These are phyloP conservation scores for Axis porcinus DNA, from an alignment of 2,113 vertebrate species.

Conservation along the genomic window DNA sequence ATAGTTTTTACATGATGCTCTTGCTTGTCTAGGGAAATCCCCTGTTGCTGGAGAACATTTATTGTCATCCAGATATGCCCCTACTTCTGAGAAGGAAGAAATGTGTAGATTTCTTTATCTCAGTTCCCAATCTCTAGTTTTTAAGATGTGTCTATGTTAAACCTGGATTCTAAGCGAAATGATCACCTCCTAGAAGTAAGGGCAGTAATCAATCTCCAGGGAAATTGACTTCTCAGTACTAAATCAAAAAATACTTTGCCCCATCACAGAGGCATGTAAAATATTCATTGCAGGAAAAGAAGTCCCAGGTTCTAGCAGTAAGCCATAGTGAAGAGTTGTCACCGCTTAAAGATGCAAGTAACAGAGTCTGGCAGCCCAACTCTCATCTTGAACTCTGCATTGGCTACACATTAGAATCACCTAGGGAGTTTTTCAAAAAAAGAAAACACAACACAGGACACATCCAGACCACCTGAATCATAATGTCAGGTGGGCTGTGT, in stretches of 20 bases:
- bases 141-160: neutral
- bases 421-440: neutral
- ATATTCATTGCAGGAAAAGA: neutral
- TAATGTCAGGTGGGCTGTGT: neutral
- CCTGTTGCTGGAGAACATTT: neutral
- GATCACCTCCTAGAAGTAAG: neutral
- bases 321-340: neutral
- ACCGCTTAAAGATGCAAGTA: neutral
- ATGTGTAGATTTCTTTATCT: neutral
- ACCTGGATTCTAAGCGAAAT: neutral
- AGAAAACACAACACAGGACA: neutral
- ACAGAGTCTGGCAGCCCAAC: neutral
- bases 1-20: neutral
- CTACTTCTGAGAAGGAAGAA: neutral
- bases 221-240: neutral
- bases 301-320: neutral
- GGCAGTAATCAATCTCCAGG: neutral
- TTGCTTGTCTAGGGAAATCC: neutral
- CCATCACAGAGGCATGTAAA: neutral
- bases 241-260: neutral
- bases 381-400: neutral
- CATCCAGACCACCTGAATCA: neutral
- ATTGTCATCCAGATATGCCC: neutral
- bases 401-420: neutral
- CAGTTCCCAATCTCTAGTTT: neutral